Evolutionary conservation across 2,113 vertebrate genomes (phyloP), one percentile per base, ranked within the genome.

Genomic region (Pteruthius melanotis): DNA sequence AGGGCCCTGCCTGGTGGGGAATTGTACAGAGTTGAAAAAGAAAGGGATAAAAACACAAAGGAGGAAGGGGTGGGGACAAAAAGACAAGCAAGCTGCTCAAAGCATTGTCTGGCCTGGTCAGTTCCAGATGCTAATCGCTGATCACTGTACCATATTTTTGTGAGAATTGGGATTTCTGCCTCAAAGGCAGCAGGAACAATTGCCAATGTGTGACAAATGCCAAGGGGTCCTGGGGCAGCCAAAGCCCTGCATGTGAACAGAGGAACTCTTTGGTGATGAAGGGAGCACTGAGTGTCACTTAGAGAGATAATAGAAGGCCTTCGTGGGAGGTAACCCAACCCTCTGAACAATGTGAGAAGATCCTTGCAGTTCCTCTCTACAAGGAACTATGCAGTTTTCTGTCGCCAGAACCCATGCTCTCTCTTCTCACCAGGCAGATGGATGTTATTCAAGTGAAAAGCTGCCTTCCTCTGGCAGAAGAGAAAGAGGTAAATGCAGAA

Each of bases 101-200:
- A 93, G 93, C 56, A 87, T 91, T 95, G 91, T 95, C 76, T 96
- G 77, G 64, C 60, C 71, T 74, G 86, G 94, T 90, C 93, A 87
- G 64, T 95, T 97, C 94, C 93, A 96, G 94, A 96, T 92, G 86
- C 71, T 93, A 74, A 93, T 95, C 72, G 92, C 80, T 85, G 79
- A 89, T 93, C 72, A 28, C 64, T 94, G 89, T 70, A 63, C 89
- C 60, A 11, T 83, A 81, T 87, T 94, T 97, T 66, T 93, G 75
- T 83, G 89, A 88, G 89, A 94, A 87, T 6, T 92, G 72, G 89
- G 60, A 83, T 92, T 94, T 91, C 76, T 96, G 91, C 72, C 93
- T 95, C 87, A 81, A 84, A 94, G 94, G 53, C 91, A 92, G 65
- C 27, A 68, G 64, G 49, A 93, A 93, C 80, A 93, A 92, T 83